Evolutionary conservation across 2,797 vertebrate genomes (phyloP), one percentile per base, ranked within the genome.

Genomic region (Aulostomus chinensis): DNA sequence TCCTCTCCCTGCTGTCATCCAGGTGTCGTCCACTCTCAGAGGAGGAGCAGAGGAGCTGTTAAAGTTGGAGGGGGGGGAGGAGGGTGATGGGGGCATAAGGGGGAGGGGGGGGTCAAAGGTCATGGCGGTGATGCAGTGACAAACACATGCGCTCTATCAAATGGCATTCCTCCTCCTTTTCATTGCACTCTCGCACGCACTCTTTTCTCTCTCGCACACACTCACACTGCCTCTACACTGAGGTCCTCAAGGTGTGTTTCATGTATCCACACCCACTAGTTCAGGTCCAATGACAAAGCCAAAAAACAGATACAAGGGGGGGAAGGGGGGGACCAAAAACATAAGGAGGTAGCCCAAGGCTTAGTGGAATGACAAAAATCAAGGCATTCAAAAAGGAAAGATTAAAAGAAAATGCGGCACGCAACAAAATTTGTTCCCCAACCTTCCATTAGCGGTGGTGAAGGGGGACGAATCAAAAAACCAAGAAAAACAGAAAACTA

Each of bases 311-410:
- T 81, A 58, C 26, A 63, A 47, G 43, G 70, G 69, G 49, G 9
- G 40, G 67, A 61, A 39, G 66, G 45, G 55, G 40, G 41, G 64
- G 46, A 30, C 11, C 9, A 58, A 26, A 21, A 36, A 37, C 70
- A 76, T 62, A 86, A 90, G 84, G 94, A 95, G 94, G 94, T 95
- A 95, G 93, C 94, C 93, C 47, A 87, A 92, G 93, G 92, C 93
- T 94, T 91, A 86, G 84, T 89, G 88, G 88, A 91, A 91, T 90
- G 88, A 87, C 85, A 78, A 81, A 81, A 84, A 84, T 75, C 63
- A 80, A 86, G 72, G 70, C 80, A 68, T 77, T 84, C 30, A 62
- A 81, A 67, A 73, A 72, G 47, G 39, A 80, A 78, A 60, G 43
- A 71, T 29, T 39, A 56, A 81, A 78, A 75, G n/a, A 33, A 33